Evolutionary conservation across 2,113 vertebrate species (phyloP), one percentile per base, ranked within the genome.

Genomic region (Neomonachus schauinslandi): DNA sequence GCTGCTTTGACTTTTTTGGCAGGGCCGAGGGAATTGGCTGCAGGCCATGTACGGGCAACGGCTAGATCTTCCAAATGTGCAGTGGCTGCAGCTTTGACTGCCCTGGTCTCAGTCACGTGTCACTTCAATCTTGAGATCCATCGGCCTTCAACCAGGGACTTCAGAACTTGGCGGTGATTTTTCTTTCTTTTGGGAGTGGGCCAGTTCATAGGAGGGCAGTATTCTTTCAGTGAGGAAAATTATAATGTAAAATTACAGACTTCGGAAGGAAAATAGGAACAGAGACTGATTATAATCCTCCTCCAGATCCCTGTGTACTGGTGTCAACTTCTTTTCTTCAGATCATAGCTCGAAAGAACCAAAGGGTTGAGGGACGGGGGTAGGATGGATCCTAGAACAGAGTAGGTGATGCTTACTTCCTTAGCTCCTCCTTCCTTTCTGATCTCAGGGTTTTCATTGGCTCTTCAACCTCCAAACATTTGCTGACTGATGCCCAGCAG

Each of bases 361-460:
- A 94, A 93, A 96, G 89, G 90, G 96, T 95, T 97, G 95, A 84
- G 63, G 72, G 93, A 90, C 46, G 46, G 82, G 83, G 80, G 79
- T 57, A 88, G 88, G 89, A 77, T 61, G 61, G 94, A 80, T 84
- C 86, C 82, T 95, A 94, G 49, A 53, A 57, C 71, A 93, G 82
- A 74, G 79, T 83, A 94, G 80, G 74, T 82, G 39, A 91, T 42
- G 59, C 86, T 89, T 86, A 74, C 85, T 91, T 92, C 24, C 79
- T n/a, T 57, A 63, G 89, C 89, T 67, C n/a, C 97, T 97, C 95
- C 94, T 91, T 89, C 89, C 76, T 83, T 96, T 97, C 97, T 26
- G 95, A 96, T 98, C 98, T 98, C 97, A 98, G 98, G 97, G 97
- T 96, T 98, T 98, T 97, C 97, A 97, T 86, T 96, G 82, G 42